A percentile compares a stretch with the other conserved stretches of the same genome.
Evolutionary conservation across 2,113 vertebrate species (phyloP).

Genomic region (Actinemys pallida): DNA sequence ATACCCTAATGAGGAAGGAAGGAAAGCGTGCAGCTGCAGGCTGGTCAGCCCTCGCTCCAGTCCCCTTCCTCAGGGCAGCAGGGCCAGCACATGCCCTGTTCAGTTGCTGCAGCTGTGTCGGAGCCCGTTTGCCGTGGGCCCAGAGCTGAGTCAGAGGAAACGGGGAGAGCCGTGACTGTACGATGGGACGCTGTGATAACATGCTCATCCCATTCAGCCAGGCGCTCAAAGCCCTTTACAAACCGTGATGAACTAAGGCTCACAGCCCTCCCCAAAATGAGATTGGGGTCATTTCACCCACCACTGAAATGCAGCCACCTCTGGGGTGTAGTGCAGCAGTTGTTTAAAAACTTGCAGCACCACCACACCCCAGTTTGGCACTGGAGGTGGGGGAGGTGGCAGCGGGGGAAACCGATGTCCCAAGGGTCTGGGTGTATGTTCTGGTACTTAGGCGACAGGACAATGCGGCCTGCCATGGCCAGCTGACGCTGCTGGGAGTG

Average conservation of each 20-base stretch:
- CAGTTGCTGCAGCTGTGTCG: neutral
- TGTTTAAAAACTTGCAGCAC: neutral
- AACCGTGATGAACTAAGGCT: neutral
- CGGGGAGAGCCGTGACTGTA: neutral
- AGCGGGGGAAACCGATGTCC: too few species aligned
- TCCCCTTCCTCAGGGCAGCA: neutral
- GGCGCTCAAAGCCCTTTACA: neutral
- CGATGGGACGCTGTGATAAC: neutral
- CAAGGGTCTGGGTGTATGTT: neutral
- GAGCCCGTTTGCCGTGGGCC: too few species aligned
- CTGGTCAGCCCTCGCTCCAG: neutral
- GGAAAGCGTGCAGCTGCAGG: neutral
- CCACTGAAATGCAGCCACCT: neutral
- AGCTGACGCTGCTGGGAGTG: neutral
- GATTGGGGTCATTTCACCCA: neutral
- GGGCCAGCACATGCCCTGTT: neutral
- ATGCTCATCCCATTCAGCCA: neutral
- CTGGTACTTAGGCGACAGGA: too few species aligned
- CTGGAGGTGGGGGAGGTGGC: neutral
- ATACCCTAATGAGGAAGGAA: neutral
- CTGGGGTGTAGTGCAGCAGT: neutral
- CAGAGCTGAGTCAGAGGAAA: neutral
- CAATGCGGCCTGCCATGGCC: neutral
- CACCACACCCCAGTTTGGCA: neutral
- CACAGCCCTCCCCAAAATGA: too few species aligned